A percentile compares a stretch with the other conserved stretches of the same genome.
Conservation (phyloP, 1,140 invertebrate species). For the Archivesica marissinica region DNA sequence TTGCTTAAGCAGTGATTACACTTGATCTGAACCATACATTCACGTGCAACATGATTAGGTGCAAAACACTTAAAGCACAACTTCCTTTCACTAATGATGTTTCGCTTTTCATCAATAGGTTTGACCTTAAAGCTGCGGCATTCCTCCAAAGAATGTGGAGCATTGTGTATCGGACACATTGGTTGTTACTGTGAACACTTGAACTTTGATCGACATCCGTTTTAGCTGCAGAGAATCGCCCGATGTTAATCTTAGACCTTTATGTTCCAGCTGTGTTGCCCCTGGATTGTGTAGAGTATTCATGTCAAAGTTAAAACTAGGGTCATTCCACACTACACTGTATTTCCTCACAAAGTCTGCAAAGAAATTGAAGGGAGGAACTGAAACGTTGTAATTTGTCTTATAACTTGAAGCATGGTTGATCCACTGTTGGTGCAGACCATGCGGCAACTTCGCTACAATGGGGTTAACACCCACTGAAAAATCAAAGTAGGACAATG, state of each 20-base stretch:
- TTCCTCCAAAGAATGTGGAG: slow-evolving; percentile 8
- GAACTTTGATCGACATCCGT: background rate
- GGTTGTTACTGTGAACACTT: no score
- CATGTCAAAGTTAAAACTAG: background rate
- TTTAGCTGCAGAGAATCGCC: background rate
- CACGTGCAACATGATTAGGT: background rate
- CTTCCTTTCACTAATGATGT: background rate
- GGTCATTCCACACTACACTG: background rate
- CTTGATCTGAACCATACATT: slow-evolving; percentile 29
- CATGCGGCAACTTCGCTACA: background rate
- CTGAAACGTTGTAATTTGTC: background rate
- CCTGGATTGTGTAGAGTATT: background rate
- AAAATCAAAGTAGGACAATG: background rate
- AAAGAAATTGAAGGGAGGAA: background rate
- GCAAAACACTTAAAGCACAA: slow-evolving; percentile 53
- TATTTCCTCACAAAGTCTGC: background rate
- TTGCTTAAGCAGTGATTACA: slow-evolving; percentile 27
- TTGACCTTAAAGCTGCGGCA: background rate
- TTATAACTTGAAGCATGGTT: background rate
- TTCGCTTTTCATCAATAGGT: background rate
- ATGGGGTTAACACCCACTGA: slow-evolving; percentile 38
- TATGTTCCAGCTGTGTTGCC: background rate
- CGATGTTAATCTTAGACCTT: background rate
- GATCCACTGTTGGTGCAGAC: background rate
- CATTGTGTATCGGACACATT: slow-evolving; percentile 35